phyloP scores from a whole-genome alignment of 1,140 invertebrate genomes.

The Dinoponera quadriceps region DNA sequence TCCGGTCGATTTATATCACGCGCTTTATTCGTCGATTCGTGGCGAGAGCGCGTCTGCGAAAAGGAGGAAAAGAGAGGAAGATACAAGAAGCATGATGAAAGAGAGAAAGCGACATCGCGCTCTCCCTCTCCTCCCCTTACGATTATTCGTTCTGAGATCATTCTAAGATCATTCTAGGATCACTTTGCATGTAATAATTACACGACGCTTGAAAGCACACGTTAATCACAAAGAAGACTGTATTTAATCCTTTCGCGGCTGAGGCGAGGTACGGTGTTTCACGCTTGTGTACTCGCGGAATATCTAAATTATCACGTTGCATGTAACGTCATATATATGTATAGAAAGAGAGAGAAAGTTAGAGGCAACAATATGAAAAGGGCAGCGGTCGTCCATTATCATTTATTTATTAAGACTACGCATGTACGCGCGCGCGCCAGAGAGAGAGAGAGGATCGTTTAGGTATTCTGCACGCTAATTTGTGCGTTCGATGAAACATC shows the following conservation, averaged over 20 bases:
- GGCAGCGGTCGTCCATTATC: slow-evolving; percentile 1
- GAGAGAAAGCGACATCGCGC: not conserved
- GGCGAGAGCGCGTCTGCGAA: not conserved
- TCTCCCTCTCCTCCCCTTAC: not conserved
- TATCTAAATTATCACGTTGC: slow-evolving; percentile 35
- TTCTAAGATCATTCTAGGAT: too few relatives aligned
- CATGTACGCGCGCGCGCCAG: not conserved
- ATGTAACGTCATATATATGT: not conserved
- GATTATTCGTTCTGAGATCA: slow-evolving; percentile 27
- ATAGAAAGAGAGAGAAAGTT: too few relatives aligned
- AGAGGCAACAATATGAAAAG: slow-evolving; percentile 19
- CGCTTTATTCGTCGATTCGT: not conserved
- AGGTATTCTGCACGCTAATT: too few relatives aligned
- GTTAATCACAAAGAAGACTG: slow-evolving; percentile 7
- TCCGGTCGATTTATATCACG: not conserved
- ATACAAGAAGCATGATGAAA: too few relatives aligned
- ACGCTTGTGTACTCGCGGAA: not conserved
- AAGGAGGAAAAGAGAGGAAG: not conserved
- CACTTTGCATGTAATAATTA: slow-evolving; percentile 26
- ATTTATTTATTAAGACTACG: slow-evolving; percentile 16
- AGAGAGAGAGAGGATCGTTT: too few relatives aligned
- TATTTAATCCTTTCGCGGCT: slow-evolving; percentile 9
- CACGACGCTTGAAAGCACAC: not conserved
- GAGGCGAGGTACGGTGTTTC: not conserved
- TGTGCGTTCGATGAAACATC: not conserved